Base-by-base conservation (phyloP, 2,888 invertebrate species). In the Peribatodes rhomboidaria region DNA sequence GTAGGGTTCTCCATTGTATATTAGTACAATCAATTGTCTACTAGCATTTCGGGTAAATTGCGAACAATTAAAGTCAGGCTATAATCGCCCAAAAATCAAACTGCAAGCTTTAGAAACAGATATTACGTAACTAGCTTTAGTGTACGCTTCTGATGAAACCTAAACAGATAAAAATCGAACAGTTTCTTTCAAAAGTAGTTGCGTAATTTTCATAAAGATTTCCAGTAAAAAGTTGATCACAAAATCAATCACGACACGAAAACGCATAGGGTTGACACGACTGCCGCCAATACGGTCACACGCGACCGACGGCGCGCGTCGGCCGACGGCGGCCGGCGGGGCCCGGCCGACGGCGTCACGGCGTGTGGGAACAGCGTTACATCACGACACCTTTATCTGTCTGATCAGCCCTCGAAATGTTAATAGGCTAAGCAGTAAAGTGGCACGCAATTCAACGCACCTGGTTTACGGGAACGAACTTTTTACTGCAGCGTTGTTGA, bases 381-480 rank as follows among this genome's bases (percentile, higher is more conserved):
- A 75, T 80, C 78, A 79, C 75, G 75, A 69, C 42, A 70, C 65
- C 20, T 46, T 61, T 72, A 68, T 71, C 71, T 64, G 46, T 59
- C 56, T 63, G 74, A 85, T 85, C 85, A 70, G 75, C 82, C 84
- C 84, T 84, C 83, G 76, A 84, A 86, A 86, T 81, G 84, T 82
- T 88, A 87, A 88, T 84, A 80, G 78, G 78, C 74, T 66, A 64
- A 63, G 66, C 54, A 66, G 58, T 65, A 70, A 71, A 71, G 68
- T 64, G 72, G 66, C 71, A 74, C 77, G 74, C 50, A 66, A 56
- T 68, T 66, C 53, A 52, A 57, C 54, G 22, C 59, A 65, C 67
- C 55, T 65, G 67, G 65, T 72, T 70, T 72, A 65, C 62, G 61
- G 54, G 54, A 59, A 42, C 33, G 27, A 54, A 22, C 33, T 11